Evolutionary conservation across 2,888 invertebrate species (phyloP).

Genomic region (Erannis defoliaria): DNA sequence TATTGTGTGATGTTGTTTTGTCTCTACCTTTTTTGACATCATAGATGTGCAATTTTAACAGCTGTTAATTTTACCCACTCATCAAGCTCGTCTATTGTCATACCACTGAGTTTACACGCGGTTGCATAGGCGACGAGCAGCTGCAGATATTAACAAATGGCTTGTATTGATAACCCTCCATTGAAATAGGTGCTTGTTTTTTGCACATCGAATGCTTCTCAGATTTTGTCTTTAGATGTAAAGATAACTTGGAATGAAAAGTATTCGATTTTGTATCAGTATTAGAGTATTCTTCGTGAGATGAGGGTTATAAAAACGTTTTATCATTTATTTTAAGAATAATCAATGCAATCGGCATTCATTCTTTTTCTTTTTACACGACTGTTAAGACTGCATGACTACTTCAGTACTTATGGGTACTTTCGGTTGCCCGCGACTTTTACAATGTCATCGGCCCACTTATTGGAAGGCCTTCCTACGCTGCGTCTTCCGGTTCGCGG

Average conservation of each 20-base stretch:
- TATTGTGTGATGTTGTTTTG: not conserved
- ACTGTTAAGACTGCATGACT: too few relatives aligned
- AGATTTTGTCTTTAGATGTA: constrained; percentile 30
- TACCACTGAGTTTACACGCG: constrained; percentile 69
- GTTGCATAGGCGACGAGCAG: constrained; percentile 68
- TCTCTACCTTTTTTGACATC: constrained; percentile 33
- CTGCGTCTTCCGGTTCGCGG: too few relatives aligned
- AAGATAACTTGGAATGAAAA: constrained; percentile 20
- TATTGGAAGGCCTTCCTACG: too few relatives aligned
- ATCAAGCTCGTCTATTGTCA: constrained; percentile 77
- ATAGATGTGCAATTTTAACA: constrained; percentile 44
- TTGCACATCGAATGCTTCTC: constrained; percentile 31
- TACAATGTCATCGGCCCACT: too few relatives aligned
- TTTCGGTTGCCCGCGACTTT: too few relatives aligned
- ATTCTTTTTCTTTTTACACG: too few relatives aligned
- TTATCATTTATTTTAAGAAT: too few relatives aligned
- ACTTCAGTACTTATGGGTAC: too few relatives aligned
- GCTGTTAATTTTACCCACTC: constrained; percentile 73
- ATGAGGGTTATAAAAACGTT: too few relatives aligned
- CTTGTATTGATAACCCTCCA: constrained; percentile 67
- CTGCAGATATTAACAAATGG: constrained; percentile 78
- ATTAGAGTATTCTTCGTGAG: too few relatives aligned
- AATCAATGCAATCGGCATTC: too few relatives aligned
- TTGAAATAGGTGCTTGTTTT: constrained; percentile 55
- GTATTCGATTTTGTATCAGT: not conserved